phyloP scores from a whole-genome alignment of 1,140 invertebrate genomes.

The Lepidurus packardi region DNA sequence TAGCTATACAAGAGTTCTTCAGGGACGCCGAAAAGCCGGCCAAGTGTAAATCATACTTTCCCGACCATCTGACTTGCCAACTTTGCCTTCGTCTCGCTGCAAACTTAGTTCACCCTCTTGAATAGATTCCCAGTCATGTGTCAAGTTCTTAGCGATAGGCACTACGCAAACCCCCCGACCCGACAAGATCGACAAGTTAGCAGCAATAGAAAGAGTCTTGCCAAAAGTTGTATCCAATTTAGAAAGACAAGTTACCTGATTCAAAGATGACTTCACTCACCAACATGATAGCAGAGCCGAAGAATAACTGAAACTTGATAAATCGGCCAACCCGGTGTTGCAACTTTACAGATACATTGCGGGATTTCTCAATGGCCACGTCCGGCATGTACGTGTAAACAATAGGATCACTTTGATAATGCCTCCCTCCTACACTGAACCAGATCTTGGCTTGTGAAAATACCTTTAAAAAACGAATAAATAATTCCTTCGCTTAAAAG shows the following conservation, averaged over 20 bases:
- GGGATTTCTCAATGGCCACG: constrained; percentile 67
- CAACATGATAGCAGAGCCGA: constrained; percentile 77
- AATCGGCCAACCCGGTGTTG: constrained; percentile 67
- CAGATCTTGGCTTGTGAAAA: constrained; percentile 63
- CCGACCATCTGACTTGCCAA: not conserved
- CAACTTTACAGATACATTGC: constrained; percentile 75
- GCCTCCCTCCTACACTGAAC: constrained; percentile 62
- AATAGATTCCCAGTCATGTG: constrained; percentile 1
- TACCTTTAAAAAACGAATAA: constrained; percentile 48
- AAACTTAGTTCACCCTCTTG: not conserved
- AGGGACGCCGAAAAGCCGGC: not conserved
- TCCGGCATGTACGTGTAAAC: constrained; percentile 75
- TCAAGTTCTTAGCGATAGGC: not conserved
- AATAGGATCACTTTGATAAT: constrained; percentile 55
- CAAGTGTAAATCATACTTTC: not conserved
- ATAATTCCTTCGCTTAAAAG: constrained; percentile 28
- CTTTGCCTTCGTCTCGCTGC: constrained; percentile 10
- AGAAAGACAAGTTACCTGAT: constrained; percentile 53
- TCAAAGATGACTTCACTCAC: constrained; percentile 78
- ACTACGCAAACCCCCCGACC: not conserved
- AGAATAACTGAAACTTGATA: constrained; percentile 73
- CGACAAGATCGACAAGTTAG: not conserved
- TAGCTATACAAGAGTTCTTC: not conserved
- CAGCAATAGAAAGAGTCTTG: too few relatives aligned
- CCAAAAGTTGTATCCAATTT: not conserved